Percentiles rank a stretch among this genome's conserved stretches.
phyloP scores from a whole-genome alignment of 1,140 invertebrate species.

The Listronotus bonariensis region DNA sequence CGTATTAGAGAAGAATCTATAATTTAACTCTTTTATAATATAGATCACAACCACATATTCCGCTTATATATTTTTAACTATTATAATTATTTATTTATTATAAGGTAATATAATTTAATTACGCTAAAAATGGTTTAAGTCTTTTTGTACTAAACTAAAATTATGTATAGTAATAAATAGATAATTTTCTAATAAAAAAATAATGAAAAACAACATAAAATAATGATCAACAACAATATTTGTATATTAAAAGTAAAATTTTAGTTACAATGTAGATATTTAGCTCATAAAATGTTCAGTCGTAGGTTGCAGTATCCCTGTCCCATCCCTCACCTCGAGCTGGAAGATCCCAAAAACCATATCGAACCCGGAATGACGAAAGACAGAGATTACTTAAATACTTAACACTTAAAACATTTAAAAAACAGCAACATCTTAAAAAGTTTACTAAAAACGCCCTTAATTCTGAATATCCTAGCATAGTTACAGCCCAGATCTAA shows the following conservation, averaged over 20 bases:
- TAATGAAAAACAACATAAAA: conserved; percentile 14
- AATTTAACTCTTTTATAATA: conserved; percentile 24
- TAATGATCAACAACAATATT: conserved; percentile 9
- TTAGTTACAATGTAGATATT: conserved; percentile 16
- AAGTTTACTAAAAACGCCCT: conserved; percentile 15
- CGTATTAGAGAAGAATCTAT: conserved; percentile 29
- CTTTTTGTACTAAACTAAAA: conserved; percentile 30
- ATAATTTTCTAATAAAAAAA: conserved; percentile 12
- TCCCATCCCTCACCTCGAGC: no score
- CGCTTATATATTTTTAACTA: conserved; percentile 28
- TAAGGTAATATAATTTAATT: conserved; percentile 28
- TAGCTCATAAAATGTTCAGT: conserved; percentile 17
- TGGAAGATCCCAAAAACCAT: no score
- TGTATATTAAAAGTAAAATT: conserved; percentile 6
- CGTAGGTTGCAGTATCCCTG: neutral
- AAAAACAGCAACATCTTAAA: conserved; percentile 28
- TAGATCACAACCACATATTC: conserved; percentile 38
- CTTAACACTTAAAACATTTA: conserved; percentile 25
- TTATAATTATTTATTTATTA: conserved; percentile 26
- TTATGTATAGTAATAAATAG: conserved; percentile 29
- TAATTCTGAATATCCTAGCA: conserved; percentile 29
- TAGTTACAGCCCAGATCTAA: conserved; percentile 38
- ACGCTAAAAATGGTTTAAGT: conserved; percentile 32
- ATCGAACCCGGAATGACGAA: neutral
- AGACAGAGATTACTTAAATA: neutral